Evolutionary conservation across 2,888 invertebrate species (phyloP).

Genomic region (Cyclophora punctaria): DNA sequence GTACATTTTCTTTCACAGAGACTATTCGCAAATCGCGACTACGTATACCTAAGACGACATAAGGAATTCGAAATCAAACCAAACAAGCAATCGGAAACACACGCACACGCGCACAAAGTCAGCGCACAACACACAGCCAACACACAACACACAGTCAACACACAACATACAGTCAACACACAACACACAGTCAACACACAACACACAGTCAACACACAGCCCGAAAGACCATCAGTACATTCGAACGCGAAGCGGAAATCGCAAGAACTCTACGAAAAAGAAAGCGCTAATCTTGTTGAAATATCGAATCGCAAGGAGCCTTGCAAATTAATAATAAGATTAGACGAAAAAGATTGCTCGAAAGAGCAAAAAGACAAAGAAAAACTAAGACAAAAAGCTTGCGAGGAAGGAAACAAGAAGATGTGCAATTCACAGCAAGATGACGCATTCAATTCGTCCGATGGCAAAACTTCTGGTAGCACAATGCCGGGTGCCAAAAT

Average conservation of each 20-base stretch:
- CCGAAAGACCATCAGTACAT: slow-evolving; percentile 39
- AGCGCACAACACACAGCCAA: neutral
- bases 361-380: slow-evolving; percentile 2
- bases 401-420: too few relatives aligned
- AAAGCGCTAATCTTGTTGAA: too few relatives aligned
- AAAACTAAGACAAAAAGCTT: neutral
- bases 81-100: neutral
- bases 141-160: too few relatives aligned
- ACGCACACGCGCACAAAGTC: slow-evolving; percentile 1
- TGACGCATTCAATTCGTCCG: too few relatives aligned
- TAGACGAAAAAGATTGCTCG: too few relatives aligned
- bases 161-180: neutral
- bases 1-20: slow-evolving; percentile 71
- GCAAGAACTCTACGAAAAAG: slow-evolving; percentile 22
- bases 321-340: too few relatives aligned
- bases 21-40: slow-evolving; percentile 89
- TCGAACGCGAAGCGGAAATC: slow-evolving; percentile 51
- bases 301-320: too few relatives aligned
- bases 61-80: slow-evolving; percentile 40
- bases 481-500: too few relatives aligned
- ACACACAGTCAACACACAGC: neutral
- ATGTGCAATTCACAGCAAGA: too few relatives aligned
- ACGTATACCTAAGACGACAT: slow-evolving; percentile 86
- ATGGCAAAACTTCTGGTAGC: too few relatives aligned
- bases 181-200: neutral